Evolutionary conservation across 2,888 invertebrate species (phyloP), one percentile per base, ranked within the genome.

Genomic region (Tolmerus cingulatus): DNA sequence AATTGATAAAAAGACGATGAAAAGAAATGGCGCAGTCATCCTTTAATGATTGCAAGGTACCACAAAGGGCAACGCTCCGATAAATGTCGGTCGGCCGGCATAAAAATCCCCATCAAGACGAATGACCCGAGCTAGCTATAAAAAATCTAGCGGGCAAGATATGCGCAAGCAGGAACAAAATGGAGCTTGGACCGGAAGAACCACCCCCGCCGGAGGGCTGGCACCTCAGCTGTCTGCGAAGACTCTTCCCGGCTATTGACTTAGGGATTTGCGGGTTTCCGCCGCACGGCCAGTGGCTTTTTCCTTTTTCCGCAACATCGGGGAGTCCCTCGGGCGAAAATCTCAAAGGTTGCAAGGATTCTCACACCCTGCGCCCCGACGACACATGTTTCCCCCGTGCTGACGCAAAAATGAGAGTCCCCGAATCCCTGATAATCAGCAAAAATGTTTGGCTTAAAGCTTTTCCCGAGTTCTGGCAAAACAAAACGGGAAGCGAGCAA

Each of bases 361-460:
- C 30, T 1, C 46, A 1, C 12, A 2, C 46, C 19, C 23, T 46
- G 46, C 51, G 19, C 5, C 23, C 14, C 51, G 5, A 51, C 66
- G 66, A 66, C 66, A 51, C 12, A 40, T 40, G 40, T 23, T 16
- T 46, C 3, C 16, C 40, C n/a, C 7, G 23, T 16, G n/a, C 77
- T 23, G 40, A 9, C 14, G 46, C 14, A 46, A 27, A 14, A 51
- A 79, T 27, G 43, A 30, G 16, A 30, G 23, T 43, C 55, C n/a
- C 19, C 5, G 1, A 55, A 55, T 40, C 19, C 19, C 4, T n/a
- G 46, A 79, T 27, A 78, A 46, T 79, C 79, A 51, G 51, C 79
- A 43, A 79, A 79, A 79, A 51, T 79, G 30, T 79, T 79, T 79
- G 23, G 46, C 51, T 46, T 79, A 55, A 46, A 79, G 51, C 79